Base-by-base conservation (phyloP, 2,888 invertebrate genomes). In the Ashinkailepas kermadecensis region DNA sequence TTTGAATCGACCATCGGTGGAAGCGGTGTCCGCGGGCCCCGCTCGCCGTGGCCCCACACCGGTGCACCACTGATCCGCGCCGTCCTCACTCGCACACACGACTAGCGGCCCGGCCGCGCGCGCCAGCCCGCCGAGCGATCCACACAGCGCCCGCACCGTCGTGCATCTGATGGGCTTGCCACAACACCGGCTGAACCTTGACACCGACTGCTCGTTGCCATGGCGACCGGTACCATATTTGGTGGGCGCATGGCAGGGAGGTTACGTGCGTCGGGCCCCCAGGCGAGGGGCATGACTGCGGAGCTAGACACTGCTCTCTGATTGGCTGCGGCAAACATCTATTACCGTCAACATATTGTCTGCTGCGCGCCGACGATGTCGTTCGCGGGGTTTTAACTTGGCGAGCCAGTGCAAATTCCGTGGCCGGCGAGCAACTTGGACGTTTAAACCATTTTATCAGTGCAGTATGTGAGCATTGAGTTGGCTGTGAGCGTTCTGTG, bases 271-370 rank as follows among this genome's bases (percentile, higher is more conserved):
- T 70, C 70, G 70, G 13, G 70, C 39, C 70, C 70, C 54, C 15
- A 70, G 70, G 70, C 70, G 70, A 70, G 70, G 70, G 70, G 70
- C 70, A 70, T 70, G 70, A 70, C 70, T 70, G 39, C 70, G 70
- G 70, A 39, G 70, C 70, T 39, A 70, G 70, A 70, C 54, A 15
- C 70, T 54, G 39, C 39, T 13, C 70, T 39, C 70, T 70, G 70
- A 70, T 70, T 70, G 70, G 70, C 70, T 70, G 70, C 70, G 54
- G 70, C 70, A 70, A 70, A 70, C 70, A 70, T 70, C 70, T 70
- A 70, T 70, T 70, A 70, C 70, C 70, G 70, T 70, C 70, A 70
- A 70, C 70, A 70, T 70, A 70, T 70, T 70, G 70, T 70, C 70
- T 70, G 70, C 70, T 54, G 70, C 70, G 70, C 70, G 70, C 70